Base-by-base conservation (phyloP, 2,888 invertebrate genomes). In the Gonocerus acuteangulatus region DNA sequence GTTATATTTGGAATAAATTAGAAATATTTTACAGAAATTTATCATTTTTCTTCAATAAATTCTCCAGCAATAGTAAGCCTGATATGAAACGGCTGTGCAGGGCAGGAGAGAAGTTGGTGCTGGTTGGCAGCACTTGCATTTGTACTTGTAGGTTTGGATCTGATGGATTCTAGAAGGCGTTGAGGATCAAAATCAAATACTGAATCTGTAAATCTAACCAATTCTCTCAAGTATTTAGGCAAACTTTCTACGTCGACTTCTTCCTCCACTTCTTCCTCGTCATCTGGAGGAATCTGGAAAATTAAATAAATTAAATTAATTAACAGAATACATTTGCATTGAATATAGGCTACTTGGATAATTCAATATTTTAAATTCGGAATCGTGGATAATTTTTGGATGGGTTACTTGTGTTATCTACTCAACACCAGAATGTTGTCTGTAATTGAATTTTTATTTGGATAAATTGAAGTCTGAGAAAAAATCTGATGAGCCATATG, bases 61-160 rank as follows among this genome's bases (percentile, higher is more conserved):
- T 91, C 89, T 0, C 91, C 90, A 64, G 86, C 82, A 66, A 89
- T 77, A 15, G 87, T 86, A 72, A 90, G 79, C 70, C 86, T 80
- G 73, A 87, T 86, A 63, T 87, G 74, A 73, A 89, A 91, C 15
- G 88, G 85, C 61, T 89, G 90, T 1, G 89, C 86, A 54, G 84
- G 84, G 69, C 94, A 93, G 48, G 85, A 81, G 60, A 94, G 76
- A 13, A 86, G 71, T 63, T 86, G 81, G 73, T 83, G 88, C 71
- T 82, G 82, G 44, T 77, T 72, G 13, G 76, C 75, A 72, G 82
- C 81, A 0, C 82, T 80, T 65, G 78, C 75, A 70, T 84, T 83
- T n/a, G 48, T 11, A 6, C 79, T 78, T 60, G 83, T 81, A 67
- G 84, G 82, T 62, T 78, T 80, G 18, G 68, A 71, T 2, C 85